phyloP scores from a whole-genome alignment of 1,140 invertebrate genomes.

The Drosophila pectinifera region DNA sequence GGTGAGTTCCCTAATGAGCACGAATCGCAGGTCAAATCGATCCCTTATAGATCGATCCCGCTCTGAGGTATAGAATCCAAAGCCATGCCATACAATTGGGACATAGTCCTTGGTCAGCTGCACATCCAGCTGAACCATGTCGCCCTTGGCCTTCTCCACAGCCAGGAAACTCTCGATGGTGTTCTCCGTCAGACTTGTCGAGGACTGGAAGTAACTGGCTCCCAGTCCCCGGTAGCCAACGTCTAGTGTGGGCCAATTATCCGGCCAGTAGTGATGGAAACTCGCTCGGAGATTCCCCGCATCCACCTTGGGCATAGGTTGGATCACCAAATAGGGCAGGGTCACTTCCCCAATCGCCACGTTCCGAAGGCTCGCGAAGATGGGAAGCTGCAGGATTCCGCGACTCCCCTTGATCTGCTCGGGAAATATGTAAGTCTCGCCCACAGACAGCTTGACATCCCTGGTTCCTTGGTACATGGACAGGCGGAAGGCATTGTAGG shows the following conservation, averaged over 20 bases:
- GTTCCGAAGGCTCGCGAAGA: constrained; percentile 29
- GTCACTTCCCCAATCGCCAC: constrained; percentile 83
- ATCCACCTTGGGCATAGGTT: constrained; percentile 89
- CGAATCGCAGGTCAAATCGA: constrained; percentile 91
- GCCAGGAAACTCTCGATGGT: constrained; percentile 95
- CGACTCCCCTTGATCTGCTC: constrained; percentile 87
- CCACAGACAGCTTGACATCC: constrained; percentile 85
- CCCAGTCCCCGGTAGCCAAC: constrained; percentile 96
- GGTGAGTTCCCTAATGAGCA: constrained; percentile 95
- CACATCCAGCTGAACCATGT: constrained; percentile 98
- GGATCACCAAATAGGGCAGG: constrained; percentile 88
- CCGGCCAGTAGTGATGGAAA: constrained; percentile 94
- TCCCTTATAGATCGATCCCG: constrained; percentile 89
- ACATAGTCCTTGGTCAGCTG: constrained; percentile 96
- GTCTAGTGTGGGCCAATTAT: constrained; percentile 92
- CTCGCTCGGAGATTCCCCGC: constrained; percentile 91
- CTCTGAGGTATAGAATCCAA: constrained; percentile 90
- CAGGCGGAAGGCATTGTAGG: constrained; percentile 51
- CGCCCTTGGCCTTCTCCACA: constrained; percentile 93
- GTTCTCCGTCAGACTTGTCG: constrained; percentile 91
- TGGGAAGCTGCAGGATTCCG: constrained; percentile 88
- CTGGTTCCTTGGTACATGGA: constrained; percentile 37
- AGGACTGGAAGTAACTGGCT: constrained; percentile 86
- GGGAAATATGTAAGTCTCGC: constrained; percentile 91
- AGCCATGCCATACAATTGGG: constrained; percentile 98